These are phyloP conservation scores for Hymenopus coronatus DNA, from an alignment of 2,888 invertebrate species.

Conservation along the genomic window DNA sequence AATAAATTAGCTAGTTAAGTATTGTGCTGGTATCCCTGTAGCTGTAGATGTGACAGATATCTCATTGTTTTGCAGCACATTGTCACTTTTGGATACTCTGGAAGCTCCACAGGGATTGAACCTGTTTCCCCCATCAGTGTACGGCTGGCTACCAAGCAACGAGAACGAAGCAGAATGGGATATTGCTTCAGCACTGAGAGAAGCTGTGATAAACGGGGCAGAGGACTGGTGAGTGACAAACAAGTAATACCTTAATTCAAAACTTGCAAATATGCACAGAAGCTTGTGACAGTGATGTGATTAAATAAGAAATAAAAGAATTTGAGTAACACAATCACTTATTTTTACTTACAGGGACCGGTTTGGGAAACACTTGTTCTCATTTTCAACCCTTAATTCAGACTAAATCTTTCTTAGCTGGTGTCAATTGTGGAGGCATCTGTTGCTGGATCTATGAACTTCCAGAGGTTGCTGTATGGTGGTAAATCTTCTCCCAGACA, in stretches of 20 bases:
- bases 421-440: no score
- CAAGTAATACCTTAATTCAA: background rate
- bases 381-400: no score
- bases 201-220: constrained; percentile 71
- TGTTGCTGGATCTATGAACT: no score
- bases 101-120: constrained; percentile 62
- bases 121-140: constrained; percentile 66
- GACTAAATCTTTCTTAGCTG: no score
- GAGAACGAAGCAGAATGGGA: constrained; percentile 55
- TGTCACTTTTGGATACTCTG: constrained; percentile 61
- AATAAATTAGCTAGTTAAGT: background rate
- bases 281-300: no score
- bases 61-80: constrained; percentile 51
- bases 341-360: no score
- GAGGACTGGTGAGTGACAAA: constrained; percentile 62
- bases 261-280: no score
- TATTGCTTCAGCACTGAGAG: constrained; percentile 61
- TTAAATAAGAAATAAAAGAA: no score
- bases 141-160: constrained; percentile 60
- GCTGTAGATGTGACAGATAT: background rate
- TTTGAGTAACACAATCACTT: no score
- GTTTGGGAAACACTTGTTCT: no score
- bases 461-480: no score
- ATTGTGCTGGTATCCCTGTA: background rate
- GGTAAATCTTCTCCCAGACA: no score